Conservation (phyloP, 2,888 invertebrate genomes). For the Archaeoteleia sp. region DNA sequence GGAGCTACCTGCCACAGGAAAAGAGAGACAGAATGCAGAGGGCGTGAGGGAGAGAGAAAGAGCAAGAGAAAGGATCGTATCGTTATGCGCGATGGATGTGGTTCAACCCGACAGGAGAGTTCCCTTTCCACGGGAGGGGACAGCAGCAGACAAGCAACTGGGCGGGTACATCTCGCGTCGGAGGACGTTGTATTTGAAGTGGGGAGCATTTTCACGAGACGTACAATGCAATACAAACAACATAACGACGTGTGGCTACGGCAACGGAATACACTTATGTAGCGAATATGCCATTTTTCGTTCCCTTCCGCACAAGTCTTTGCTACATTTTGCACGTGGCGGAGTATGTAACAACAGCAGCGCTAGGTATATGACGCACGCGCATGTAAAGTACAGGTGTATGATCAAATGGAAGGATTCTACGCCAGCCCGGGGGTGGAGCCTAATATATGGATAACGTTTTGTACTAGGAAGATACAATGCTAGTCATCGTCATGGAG, state of each 20-base stretch:
- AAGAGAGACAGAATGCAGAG: constrained; percentile 8
- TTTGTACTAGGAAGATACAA: constrained; percentile 40
- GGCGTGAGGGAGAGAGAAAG: constrained; percentile 3
- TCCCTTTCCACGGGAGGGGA: constrained; percentile 23
- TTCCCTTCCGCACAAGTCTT: neutral
- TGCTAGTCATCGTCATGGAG: constrained; percentile 10
- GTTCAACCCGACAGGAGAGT: constrained; percentile 13
- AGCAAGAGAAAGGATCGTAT: constrained; percentile 10
- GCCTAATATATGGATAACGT: constrained; percentile 39
- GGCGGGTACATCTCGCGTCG: constrained; percentile 33
- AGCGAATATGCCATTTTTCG: neutral
- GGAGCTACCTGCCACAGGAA: neutral
- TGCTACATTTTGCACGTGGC: neutral
- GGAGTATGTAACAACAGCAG: constrained; percentile 13
- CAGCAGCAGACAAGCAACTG: constrained; percentile 20
- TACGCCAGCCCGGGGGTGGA: constrained; percentile 49
- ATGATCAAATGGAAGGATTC: constrained; percentile 47
- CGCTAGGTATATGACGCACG: constrained; percentile 37
- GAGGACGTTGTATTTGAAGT: constrained; percentile 17
- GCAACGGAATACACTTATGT: constrained; percentile 5
- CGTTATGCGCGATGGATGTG: constrained; percentile 8
- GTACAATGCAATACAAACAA: constrained; percentile 7
- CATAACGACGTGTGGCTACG: neutral
- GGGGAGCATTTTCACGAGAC: constrained; percentile 16
- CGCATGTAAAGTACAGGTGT: constrained; percentile 48